A percentile compares a stretch with the other conserved stretches of the same genome.
Evolutionary conservation across 2,797 vertebrate genomes (phyloP).

Genomic region (Adelosebastes latens): DNA sequence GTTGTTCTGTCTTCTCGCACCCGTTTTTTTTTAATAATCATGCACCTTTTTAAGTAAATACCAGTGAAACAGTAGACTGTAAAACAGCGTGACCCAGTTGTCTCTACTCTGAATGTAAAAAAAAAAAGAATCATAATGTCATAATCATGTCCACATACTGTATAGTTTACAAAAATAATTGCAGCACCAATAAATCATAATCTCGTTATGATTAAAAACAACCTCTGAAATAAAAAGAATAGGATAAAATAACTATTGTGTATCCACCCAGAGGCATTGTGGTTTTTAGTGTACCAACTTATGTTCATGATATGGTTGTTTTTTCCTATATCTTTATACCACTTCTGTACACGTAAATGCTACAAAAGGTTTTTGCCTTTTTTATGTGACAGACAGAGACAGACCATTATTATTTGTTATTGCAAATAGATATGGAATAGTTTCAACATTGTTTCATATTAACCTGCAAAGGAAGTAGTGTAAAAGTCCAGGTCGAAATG

Average conservation of each 20-base stretch:
- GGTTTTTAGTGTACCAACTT: slow-evolving; percentile 50
- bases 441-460: slow-evolving; percentile 4
- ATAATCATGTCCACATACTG: slow-evolving; percentile 41
- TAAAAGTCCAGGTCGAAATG: slow-evolving; percentile 21
- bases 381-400: slow-evolving; percentile 24
- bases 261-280: slow-evolving; percentile 69
- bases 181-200: slow-evolving; percentile 83
- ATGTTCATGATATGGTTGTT: slow-evolving; percentile 39
- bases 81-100: slow-evolving; percentile 47
- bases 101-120: slow-evolving; percentile 33
- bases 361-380: slow-evolving; percentile 37
- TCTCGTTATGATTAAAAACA: slow-evolving; percentile 68
- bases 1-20: background rate
- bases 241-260: slow-evolving; percentile 61
- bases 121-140: slow-evolving; percentile 13
- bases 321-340: background rate
- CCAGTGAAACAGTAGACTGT: slow-evolving; percentile 62
- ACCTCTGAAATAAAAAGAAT: slow-evolving; percentile 27
- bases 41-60: slow-evolving; percentile 27
- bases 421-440: slow-evolving; percentile 42
- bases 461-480: slow-evolving; percentile 22
- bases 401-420: slow-evolving; percentile 41
- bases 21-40: background rate
- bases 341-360: slow-evolving; percentile 32
- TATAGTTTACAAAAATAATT: slow-evolving; percentile 84